Conservation (phyloP, 2,888 invertebrate genomes). For the Drosophila yooni region DNA sequence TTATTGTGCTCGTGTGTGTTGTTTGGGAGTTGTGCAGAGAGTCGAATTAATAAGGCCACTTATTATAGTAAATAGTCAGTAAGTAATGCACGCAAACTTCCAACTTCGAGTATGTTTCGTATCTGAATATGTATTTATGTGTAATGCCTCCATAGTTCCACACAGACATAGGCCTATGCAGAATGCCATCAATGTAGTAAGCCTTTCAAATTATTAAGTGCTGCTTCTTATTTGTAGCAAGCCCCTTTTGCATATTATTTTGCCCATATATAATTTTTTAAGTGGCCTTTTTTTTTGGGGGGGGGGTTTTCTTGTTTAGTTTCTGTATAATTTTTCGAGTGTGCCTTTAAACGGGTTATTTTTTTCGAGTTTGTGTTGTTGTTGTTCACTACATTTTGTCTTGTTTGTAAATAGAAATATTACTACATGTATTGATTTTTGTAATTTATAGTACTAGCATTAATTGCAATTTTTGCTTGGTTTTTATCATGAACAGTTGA, state of each 20-base stretch:
- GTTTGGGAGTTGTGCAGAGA: conserved; percentile 45
- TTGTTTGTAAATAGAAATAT: conserved; percentile 33
- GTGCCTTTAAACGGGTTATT: conserved; percentile 21
- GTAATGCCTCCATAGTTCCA: background rate
- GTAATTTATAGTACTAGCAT: conserved; percentile 12
- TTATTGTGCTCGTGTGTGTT: conserved; percentile 21
- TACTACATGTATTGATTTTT: conserved; percentile 25
- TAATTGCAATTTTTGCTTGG: conserved; percentile 15
- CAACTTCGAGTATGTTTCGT: conserved; percentile 39
- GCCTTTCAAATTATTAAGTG: conserved; percentile 9
- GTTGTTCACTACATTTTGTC: conserved; percentile 28
- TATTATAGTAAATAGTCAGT: conserved; percentile 68
- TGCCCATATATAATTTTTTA: conserved; percentile 5
- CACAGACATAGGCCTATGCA: background rate
- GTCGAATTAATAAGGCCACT: conserved; percentile 69
- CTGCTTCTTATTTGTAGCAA: conserved; percentile 11
- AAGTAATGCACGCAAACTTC: conserved; percentile 46
- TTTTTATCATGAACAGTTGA: conserved; percentile 25
- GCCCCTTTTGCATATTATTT: conserved; percentile 36
- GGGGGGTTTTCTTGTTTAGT: background rate
- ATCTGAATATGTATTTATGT: conserved; percentile 6
- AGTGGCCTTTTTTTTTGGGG: conserved; percentile 59
- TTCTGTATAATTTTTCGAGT: conserved; percentile 12
- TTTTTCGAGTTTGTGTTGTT: conserved; percentile 7
- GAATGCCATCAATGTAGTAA: conserved; percentile 12